Conservation (phyloP, 2,113 vertebrate genomes). For the Pseudorectes ferrugineus region DNA sequence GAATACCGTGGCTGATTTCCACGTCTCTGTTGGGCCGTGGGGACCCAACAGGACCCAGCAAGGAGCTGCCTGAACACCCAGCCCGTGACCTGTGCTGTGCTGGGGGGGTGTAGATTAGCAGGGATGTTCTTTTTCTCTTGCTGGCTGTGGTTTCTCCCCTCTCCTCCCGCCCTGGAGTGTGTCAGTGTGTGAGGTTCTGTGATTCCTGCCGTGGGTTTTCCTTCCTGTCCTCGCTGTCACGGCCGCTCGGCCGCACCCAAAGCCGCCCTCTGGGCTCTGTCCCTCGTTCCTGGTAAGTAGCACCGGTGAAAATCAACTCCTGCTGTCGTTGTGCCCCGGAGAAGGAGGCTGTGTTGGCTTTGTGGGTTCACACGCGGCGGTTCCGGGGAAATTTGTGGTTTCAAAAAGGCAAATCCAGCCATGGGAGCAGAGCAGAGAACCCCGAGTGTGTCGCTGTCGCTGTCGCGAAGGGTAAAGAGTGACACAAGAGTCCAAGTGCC, state of each 20-base stretch:
- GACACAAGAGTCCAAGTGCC: no score
- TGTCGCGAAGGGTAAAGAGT: no score
- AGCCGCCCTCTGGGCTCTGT: not conserved
- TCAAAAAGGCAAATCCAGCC: not conserved
- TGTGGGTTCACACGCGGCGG: not conserved
- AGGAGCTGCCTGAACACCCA: not conserved
- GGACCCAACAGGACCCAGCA: conserved; percentile 27
- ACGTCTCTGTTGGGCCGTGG: not conserved
- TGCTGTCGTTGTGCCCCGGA: not conserved
- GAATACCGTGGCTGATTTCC: not conserved
- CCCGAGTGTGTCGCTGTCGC: no score
- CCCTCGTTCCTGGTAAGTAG: not conserved
- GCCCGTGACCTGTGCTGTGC: not conserved
- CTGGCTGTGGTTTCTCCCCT: not conserved
- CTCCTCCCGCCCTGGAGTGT: not conserved
- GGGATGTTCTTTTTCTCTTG: conserved; percentile 17
- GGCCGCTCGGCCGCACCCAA: not conserved
- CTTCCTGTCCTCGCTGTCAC: not conserved
- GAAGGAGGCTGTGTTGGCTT: not conserved
- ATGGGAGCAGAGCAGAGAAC: not conserved
- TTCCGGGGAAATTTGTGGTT: not conserved
- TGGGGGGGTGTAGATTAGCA: not conserved
- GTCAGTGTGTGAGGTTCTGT: conserved; percentile 21
- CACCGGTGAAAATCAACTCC: not conserved
- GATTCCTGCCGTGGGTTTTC: not conserved